These are phyloP conservation scores for Psilopsiagon aurifrons DNA, from an alignment of 2,113 vertebrate genomes.

Conservation along the genomic window DNA sequence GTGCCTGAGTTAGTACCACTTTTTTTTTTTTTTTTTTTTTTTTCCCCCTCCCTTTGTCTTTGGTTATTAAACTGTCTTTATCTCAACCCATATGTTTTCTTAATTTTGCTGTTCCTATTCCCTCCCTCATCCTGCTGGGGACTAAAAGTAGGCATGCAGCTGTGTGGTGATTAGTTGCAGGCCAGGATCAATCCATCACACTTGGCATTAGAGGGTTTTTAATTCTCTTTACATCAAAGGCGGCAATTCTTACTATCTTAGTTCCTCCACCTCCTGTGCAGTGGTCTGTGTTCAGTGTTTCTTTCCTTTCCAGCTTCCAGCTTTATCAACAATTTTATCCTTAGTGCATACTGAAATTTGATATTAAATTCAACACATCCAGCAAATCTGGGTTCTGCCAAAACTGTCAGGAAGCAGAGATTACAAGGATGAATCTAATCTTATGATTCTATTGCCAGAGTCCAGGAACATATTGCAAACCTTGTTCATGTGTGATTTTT, in stretches of 20 bases:
- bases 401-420: background rate
- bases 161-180: background rate
- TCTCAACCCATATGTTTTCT: background rate
- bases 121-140: background rate
- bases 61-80: background rate
- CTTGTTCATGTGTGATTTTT: background rate
- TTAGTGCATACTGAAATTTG: background rate
- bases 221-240: background rate
- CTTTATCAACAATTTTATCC: background rate
- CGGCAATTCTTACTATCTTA: background rate
- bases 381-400: background rate
- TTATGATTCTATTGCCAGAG: background rate
- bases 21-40: no score
- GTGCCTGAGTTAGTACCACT: background rate
- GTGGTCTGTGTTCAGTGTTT: background rate
- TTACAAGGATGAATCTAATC: background rate
- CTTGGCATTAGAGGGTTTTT: background rate
- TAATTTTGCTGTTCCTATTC: background rate
- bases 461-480: background rate
- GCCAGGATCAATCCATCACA: background rate
- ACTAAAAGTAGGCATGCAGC: background rate
- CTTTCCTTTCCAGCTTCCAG: background rate
- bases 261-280: constrained; percentile 1
- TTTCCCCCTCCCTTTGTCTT: background rate
- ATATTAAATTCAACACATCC: background rate